Evolutionary conservation across 2,113 vertebrate species (phyloP), one percentile per base, ranked within the genome.

Genomic region (Oenanthe melanoleuca): DNA sequence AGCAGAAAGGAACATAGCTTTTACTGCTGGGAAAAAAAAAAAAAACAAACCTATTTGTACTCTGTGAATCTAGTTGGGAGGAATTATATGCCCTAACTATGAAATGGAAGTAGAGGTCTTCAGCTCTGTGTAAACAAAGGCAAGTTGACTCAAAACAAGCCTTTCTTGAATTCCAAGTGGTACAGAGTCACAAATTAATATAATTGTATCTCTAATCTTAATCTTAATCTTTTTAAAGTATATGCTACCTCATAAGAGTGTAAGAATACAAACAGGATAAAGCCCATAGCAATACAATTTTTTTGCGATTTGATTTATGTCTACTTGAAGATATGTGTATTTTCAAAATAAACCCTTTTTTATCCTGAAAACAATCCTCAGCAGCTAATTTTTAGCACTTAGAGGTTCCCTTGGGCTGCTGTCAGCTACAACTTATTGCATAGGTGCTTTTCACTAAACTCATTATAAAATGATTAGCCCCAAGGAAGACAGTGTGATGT

Each of bases 381-480:
- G 85, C 67, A 95, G 92, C 96, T 97, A 96, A 97, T 97, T 97
- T 97, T 97, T 94, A 96, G 81, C 94, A 96, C 88, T 96, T 95
- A 97, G 81, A 96, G 28, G 45, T 95, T 96, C 97, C 97, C 97
- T 91, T 97, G 91, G 96, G 98, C 97, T 95, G 79, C 96, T 98
- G 97, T 98, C 98, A 98, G 61, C 92, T 93, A 86, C 95, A 93
- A 97, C 96, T 97, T 97, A 98, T 95, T 97, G 97, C 92, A 96
- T 89, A 97, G 97, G 97, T 97, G 93, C 96, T 96, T 97, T 96
- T 96, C 92, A 97, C 95, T 97, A 96, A 98, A 97, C 91, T 98
- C 97, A 96, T 98, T 98, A 97, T 92, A 94, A 97, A 98, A 95
- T 97, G 92, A 97, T 97, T 97, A 98, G 97, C 97, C 96, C 95